Evolutionary conservation across 2,888 invertebrate genomes (phyloP).

Genomic region (Coecobrya sp.): DNA sequence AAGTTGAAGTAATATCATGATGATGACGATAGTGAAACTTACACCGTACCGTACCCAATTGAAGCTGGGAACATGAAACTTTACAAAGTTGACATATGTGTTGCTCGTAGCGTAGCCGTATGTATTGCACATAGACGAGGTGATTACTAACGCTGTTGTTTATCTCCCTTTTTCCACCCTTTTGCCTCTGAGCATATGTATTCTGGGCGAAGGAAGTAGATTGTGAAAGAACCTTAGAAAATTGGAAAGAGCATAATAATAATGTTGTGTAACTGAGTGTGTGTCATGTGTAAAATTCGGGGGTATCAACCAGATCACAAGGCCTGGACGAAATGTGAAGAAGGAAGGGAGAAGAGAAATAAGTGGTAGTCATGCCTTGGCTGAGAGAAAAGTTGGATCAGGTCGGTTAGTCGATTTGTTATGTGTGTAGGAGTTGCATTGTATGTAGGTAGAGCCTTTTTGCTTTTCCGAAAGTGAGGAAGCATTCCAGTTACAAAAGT

Average conservation of each 20-base stretch:
- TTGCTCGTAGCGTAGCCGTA: neutral
- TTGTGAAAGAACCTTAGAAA: conserved; percentile 61
- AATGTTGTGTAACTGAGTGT: conserved; percentile 65
- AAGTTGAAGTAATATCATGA: conserved; percentile 73
- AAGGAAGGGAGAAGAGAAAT: conserved; percentile 28
- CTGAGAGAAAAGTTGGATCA: conserved; percentile 54
- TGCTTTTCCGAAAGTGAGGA: neutral
- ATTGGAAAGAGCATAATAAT: conserved; percentile 64
- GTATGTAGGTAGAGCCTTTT: neutral
- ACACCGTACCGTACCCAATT: conserved; percentile 77
- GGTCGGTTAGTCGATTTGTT: conserved; percentile 59
- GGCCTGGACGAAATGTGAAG: neutral
- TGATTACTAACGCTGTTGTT: conserved; percentile 58
- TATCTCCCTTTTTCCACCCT: conserved; percentile 76
- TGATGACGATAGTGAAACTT: conserved; percentile 69
- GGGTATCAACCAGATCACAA: conserved; percentile 71
- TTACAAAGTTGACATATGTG: conserved; percentile 79
- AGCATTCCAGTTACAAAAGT: neutral
- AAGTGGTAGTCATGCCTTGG: conserved; percentile 38
- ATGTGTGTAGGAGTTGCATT: conserved; percentile 54
- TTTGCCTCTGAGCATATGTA: conserved; percentile 71
- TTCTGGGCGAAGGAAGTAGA: neutral
- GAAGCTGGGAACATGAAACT: conserved; percentile 77
- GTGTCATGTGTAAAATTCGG: conserved; percentile 73
- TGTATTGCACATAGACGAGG: conserved; percentile 33